A percentile compares a stretch with the other conserved stretches of the same genome.
These are phyloP conservation scores for Clanis bilineata DNA, from an alignment of 2,888 invertebrate genomes.

Conservation along the genomic window DNA sequence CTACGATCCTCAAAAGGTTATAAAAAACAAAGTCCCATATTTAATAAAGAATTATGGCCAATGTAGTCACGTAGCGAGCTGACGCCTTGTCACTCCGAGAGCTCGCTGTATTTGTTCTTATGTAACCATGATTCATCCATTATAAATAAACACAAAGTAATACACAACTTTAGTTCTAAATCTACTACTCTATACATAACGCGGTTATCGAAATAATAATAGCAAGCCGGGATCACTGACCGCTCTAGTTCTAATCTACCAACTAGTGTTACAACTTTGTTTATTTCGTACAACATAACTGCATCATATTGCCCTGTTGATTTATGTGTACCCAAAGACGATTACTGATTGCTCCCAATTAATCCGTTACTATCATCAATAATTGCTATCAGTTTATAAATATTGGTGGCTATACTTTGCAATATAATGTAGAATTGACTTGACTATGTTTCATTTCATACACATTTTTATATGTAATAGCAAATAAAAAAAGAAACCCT, in stretches of 20 bases:
- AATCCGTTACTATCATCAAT: neutral
- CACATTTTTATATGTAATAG: no score
- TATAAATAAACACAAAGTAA: constrained; percentile 5
- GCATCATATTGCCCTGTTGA: constrained; percentile 6
- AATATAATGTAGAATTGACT: no score
- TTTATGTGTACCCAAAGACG: constrained; percentile 10
- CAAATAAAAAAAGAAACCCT: no score
- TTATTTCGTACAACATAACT: constrained; percentile 19
- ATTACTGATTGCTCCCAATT: constrained; percentile 12
- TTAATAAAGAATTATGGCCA: neutral
- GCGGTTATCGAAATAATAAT: constrained; percentile 69
- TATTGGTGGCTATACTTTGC: neutral
- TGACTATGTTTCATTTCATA: no score
- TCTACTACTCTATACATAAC: constrained; percentile 58
- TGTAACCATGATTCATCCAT: constrained; percentile 2
- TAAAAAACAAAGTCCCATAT: neutral
- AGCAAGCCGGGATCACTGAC: constrained; percentile 61
- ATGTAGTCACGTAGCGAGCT: neutral
- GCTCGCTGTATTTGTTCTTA: neutral
- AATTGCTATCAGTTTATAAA: neutral
- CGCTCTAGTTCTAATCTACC: constrained; percentile 68
- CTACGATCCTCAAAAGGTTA: no score
- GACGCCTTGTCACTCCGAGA: neutral
- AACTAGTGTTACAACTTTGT: constrained; percentile 41
- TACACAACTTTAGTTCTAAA: constrained; percentile 42